These are phyloP conservation scores for Porites divaricata DNA, from an alignment of 92 coral and sea anemone genomes.

Conservation along the genomic window DNA sequence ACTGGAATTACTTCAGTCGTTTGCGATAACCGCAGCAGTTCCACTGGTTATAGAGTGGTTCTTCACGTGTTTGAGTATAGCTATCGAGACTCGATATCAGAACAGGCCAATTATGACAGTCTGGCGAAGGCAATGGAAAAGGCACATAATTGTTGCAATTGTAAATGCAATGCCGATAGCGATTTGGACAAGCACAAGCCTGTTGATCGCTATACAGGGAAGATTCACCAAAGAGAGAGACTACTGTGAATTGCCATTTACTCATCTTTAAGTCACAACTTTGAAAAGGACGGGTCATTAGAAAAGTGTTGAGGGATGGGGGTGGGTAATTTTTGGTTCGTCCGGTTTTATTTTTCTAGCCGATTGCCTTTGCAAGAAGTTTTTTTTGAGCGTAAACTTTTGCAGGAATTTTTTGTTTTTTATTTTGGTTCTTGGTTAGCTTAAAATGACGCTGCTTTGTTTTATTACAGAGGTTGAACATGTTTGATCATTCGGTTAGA, in stretches of 20 bases:
- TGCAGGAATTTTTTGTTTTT: no score
- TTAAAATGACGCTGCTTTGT: no score
- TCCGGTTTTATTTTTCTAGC: no score
- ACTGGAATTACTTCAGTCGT: neutral
- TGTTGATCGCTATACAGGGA: neutral
- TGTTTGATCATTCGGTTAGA: no score
- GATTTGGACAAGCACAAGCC: neutral
- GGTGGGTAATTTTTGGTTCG: no score
- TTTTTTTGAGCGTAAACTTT: no score
- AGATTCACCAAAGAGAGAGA: neutral
- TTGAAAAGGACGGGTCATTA: no score
- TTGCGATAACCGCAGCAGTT: neutral
- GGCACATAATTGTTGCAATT: slow-evolving; percentile 6
- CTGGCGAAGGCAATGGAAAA: slow-evolving; percentile 17
- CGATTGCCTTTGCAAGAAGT: no score
- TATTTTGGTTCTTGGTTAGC: no score
- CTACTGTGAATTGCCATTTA: slow-evolving; percentile 8
- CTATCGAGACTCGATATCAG: slow-evolving; percentile 24
- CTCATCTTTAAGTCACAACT: neutral
- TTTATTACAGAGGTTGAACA: no score
- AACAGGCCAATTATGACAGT: slow-evolving; percentile 27
- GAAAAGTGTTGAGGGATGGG: no score
- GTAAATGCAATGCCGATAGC: neutral
- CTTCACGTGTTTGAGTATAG: slow-evolving; percentile 13
- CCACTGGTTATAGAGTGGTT: slow-evolving; percentile 24